Conservation (phyloP, 2,113 vertebrate genomes). For the Phyllostomus hastatus region DNA sequence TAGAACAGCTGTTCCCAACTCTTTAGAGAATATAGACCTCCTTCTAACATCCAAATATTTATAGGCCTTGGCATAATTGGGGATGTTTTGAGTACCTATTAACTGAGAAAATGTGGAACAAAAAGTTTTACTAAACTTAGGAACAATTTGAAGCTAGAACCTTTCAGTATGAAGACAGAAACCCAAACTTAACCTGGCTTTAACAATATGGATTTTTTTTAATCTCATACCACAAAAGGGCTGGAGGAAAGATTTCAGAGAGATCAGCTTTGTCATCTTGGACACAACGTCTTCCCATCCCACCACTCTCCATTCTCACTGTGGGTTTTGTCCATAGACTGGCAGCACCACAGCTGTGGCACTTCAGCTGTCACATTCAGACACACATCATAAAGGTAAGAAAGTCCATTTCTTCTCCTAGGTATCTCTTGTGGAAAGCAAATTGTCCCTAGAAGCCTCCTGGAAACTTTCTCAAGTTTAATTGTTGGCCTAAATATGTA, state of each 20-base stretch:
- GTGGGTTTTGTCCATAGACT: neutral
- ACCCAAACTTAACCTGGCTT: neutral
- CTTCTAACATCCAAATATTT: neutral
- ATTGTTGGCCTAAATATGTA: neutral
- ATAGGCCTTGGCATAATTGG: neutral
- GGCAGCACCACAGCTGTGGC: neutral
- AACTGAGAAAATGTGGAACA: neutral
- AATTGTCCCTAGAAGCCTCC: neutral
- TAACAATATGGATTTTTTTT: neutral
- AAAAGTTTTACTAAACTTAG: neutral
- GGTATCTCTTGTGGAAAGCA: neutral
- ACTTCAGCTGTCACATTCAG: neutral
- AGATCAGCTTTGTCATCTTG: neutral
- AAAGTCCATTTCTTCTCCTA: neutral
- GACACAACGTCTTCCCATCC: neutral
- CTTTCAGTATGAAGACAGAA: neutral
- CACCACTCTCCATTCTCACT: neutral
- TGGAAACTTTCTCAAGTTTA: neutral
- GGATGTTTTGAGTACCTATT: neutral
- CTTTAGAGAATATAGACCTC: neutral
- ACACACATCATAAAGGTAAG: neutral
- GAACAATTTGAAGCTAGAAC: neutral
- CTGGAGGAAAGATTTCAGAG: neutral
- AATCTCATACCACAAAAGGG: neutral
- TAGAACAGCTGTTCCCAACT: neutral